Percentiles rank a stretch among this genome's conserved stretches.
Conservation (phyloP, 1,140 invertebrate genomes). For the Anagrus nilaparvatae region DNA sequence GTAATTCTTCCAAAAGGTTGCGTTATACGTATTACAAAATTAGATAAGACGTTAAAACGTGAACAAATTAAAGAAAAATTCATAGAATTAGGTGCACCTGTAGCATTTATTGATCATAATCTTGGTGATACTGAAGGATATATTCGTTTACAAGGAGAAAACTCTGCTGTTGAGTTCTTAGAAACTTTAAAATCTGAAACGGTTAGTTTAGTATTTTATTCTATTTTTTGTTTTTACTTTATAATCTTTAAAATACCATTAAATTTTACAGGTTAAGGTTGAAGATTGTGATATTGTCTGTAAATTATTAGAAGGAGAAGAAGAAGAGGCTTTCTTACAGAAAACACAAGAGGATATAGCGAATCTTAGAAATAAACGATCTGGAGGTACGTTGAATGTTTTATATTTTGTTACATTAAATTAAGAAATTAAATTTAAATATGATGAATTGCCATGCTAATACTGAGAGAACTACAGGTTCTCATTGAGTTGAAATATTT, state of each 20-base stretch:
- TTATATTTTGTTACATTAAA: no score
- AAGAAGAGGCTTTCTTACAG: constrained; percentile 55
- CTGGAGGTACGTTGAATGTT: no score
- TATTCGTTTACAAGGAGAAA: constrained; percentile 57
- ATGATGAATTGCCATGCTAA: constrained; percentile 46
- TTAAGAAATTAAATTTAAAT: constrained; percentile 1
- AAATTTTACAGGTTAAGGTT: constrained; percentile 34
- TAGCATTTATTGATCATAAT: constrained; percentile 67
- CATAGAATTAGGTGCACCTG: constrained; percentile 47
- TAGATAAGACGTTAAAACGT: constrained; percentile 49
- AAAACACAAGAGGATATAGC: constrained; percentile 44
- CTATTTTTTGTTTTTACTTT: not conserved
- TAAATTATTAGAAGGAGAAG: constrained; percentile 54
- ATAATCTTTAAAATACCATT: constrained; percentile 8
- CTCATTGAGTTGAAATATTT: constrained; percentile 37
- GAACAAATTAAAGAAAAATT: constrained; percentile 64
- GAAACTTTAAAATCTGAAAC: constrained; percentile 42
- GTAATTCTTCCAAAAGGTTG: constrained; percentile 52
- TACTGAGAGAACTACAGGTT: constrained; percentile 40
- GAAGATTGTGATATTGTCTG: constrained; percentile 48
- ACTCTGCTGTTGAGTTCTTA: constrained; percentile 52
- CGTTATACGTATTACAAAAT: constrained; percentile 54
- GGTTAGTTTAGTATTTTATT: constrained; percentile 5
- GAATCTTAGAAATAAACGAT: constrained; percentile 42
- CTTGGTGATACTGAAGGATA: constrained; percentile 61